Evolutionary conservation across 2,888 invertebrate genomes (phyloP).

Genomic region (Catocala sponsa): DNA sequence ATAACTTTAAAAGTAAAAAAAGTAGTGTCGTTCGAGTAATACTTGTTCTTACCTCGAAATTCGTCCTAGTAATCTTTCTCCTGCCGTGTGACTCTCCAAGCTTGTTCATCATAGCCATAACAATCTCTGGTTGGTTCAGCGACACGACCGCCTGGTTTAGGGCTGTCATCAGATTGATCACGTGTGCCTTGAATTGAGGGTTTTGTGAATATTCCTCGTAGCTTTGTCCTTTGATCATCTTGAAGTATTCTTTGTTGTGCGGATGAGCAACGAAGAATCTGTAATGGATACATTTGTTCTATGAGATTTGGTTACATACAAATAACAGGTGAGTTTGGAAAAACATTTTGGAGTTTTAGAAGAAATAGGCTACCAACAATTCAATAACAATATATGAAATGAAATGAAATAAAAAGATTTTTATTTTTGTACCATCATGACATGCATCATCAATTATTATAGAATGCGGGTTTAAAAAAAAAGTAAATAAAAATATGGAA

Average conservation of each 20-base stretch:
- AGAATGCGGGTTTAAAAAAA: no score
- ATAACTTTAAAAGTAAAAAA: no score
- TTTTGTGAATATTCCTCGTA: slow-evolving; percentile 73
- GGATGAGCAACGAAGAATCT: slow-evolving; percentile 77
- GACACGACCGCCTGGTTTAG: slow-evolving; percentile 75
- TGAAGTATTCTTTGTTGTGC: slow-evolving; percentile 78
- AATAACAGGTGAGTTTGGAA: no score
- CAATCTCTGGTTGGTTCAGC: slow-evolving; percentile 79
- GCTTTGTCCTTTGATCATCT: slow-evolving; percentile 71
- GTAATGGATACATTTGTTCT: slow-evolving; percentile 29
- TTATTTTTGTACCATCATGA: no score
- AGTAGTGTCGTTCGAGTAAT: no score
- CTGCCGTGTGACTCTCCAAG: slow-evolving; percentile 77
- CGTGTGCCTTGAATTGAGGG: slow-evolving; percentile 83
- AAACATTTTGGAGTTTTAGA: no score
- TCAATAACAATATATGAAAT: no score
- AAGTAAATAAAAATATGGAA: no score
- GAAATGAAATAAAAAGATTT: no score
- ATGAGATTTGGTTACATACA: neutral
- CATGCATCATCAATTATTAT: no score
- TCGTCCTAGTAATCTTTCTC: slow-evolving; percentile 70
- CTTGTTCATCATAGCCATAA: slow-evolving; percentile 80
- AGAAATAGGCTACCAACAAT: no score
- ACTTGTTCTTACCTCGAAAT: slow-evolving; percentile 74
- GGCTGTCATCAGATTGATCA: slow-evolving; percentile 80